phyloP scores from a whole-genome alignment of 2,113 vertebrate genomes.

The Nibea coibor region DNA sequence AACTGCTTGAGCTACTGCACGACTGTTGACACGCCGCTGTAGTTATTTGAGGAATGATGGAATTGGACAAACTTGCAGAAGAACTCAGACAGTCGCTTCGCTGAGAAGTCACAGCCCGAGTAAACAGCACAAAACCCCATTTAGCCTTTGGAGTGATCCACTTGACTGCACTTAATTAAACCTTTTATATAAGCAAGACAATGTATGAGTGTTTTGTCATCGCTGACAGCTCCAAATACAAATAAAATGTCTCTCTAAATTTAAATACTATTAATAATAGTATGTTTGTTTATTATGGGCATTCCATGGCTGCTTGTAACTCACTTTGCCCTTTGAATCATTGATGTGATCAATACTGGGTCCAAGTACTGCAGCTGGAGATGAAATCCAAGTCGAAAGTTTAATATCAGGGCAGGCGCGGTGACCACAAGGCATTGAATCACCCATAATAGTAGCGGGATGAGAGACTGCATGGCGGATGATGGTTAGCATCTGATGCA shows the following conservation, averaged over 20 bases:
- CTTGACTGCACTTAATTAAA: constrained; percentile 12
- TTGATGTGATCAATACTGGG: constrained; percentile 76
- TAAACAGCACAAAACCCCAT: constrained; percentile 21
- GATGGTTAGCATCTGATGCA: constrained; percentile 56
- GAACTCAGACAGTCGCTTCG: neutral
- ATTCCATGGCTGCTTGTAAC: constrained; percentile 50
- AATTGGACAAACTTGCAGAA: constrained; percentile 17
- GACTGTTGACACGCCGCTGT: constrained; percentile 17
- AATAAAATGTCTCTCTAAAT: constrained; percentile 17
- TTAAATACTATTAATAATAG: constrained; percentile 28
- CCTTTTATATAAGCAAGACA: neutral
- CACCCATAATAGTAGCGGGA: constrained; percentile 61
- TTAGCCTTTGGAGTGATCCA: constrained; percentile 18
- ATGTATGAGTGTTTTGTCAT: neutral
- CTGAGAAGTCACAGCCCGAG: neutral
- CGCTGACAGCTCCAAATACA: constrained; percentile 15
- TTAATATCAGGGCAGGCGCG: constrained; percentile 46
- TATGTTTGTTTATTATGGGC: constrained; percentile 57
- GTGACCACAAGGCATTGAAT: constrained; percentile 70
- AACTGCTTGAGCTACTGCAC: neutral
- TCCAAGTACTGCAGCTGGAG: constrained; percentile 47
- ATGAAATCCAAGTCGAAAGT: constrained; percentile 74
- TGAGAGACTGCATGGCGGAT: constrained; percentile 68
- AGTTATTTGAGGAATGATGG: constrained; percentile 18
- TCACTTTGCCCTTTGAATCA: constrained; percentile 76